phyloP scores from a whole-genome alignment of 2,113 vertebrate genomes.

The Oceanites oceanicus region DNA sequence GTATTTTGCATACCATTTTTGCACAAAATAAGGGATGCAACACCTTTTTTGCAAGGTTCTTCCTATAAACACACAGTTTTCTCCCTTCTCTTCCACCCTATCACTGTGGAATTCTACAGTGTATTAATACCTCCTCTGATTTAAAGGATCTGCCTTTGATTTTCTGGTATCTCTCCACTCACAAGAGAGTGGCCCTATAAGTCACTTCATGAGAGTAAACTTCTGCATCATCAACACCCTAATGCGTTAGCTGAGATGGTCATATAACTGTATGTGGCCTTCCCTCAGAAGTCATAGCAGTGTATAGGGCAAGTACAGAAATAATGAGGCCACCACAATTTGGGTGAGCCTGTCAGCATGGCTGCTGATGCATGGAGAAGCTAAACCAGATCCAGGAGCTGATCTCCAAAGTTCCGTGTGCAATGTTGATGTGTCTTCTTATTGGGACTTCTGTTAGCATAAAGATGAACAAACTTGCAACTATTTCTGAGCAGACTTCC shows the following conservation, averaged over 20 bases:
- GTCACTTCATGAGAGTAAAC: neutral
- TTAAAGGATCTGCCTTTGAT: neutral
- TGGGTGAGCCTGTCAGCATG: neutral
- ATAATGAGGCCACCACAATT: neutral
- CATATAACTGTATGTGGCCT: neutral
- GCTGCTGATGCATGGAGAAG: neutral
- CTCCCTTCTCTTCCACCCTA: neutral
- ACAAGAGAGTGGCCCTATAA: neutral
- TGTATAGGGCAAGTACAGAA: neutral
- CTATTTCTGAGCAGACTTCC: neutral
- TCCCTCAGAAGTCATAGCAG: neutral
- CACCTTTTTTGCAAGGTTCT: neutral
- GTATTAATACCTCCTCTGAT: neutral
- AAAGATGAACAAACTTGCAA: neutral
- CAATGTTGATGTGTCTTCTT: neutral
- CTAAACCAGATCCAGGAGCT: neutral
- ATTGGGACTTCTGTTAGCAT: neutral
- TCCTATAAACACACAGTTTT: neutral
- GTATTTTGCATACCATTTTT: neutral
- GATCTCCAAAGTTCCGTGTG: neutral
- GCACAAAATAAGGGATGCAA: neutral
- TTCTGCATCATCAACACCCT: neutral
- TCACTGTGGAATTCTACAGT: neutral
- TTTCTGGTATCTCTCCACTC: neutral
- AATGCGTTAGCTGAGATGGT: neutral